Conservation (phyloP, 2,797 vertebrate genomes). For the Lycodopsis pacificus region DNA sequence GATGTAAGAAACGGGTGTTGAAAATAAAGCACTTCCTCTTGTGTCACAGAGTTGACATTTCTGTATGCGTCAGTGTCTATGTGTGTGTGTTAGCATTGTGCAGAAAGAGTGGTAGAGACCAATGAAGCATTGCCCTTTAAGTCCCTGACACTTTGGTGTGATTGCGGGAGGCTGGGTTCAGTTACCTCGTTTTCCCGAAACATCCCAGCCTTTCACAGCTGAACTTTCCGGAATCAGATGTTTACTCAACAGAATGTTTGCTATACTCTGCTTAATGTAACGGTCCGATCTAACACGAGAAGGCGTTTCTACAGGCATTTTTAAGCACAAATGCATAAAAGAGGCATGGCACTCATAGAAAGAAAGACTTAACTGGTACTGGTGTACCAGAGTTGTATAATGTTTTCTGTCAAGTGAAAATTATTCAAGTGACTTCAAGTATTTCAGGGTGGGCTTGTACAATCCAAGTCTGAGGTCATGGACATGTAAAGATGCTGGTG, state of each 20-base stretch:
- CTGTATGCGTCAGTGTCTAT: background rate
- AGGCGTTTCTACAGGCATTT: background rate
- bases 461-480: background rate
- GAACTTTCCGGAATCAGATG: slow-evolving; percentile 4
- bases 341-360: background rate
- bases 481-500: background rate
- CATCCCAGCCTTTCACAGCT: slow-evolving; percentile 65
- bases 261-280: background rate
- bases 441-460: background rate
- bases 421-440: background rate
- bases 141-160: slow-evolving; percentile 43
- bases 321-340: background rate
- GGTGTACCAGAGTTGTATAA: background rate
- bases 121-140: background rate
- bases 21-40: background rate
- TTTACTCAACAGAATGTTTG: slow-evolving; percentile 11
- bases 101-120: background rate
- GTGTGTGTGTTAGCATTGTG: background rate
- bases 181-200: slow-evolving; percentile 63
- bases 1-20: background rate
- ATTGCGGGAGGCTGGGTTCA: slow-evolving; percentile 21
- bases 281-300: background rate
- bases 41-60: background rate
- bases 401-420: background rate
- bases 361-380: background rate